These are phyloP conservation scores for Ectemnius continuus DNA, from an alignment of 2,888 invertebrate species.

Conservation along the genomic window DNA sequence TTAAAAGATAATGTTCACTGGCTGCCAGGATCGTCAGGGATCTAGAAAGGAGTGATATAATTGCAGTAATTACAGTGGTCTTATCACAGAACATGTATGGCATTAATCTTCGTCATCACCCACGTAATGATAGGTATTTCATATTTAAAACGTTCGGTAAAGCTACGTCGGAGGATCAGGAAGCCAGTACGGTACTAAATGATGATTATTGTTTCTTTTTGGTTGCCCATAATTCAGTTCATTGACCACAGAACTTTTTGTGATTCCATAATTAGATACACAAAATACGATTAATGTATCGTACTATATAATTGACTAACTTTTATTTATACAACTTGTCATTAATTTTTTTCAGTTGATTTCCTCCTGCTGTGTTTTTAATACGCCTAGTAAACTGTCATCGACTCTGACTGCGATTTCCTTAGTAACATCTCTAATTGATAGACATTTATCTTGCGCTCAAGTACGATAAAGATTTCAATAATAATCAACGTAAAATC, in stretches of 20 bases:
- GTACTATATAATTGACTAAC: slow-evolving; percentile 76
- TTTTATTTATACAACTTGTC: slow-evolving; percentile 71
- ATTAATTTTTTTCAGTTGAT: slow-evolving; percentile 22
- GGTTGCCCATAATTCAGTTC: slow-evolving; percentile 77
- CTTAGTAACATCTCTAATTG: slow-evolving; percentile 38
- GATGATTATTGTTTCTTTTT: slow-evolving; percentile 70
- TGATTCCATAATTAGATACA: slow-evolving; percentile 69
- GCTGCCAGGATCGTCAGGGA: slow-evolving; percentile 70
- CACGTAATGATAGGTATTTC: slow-evolving; percentile 71
- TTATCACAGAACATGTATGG: slow-evolving; percentile 79
- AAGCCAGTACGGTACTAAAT: slow-evolving; percentile 76
- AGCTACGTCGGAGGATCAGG: slow-evolving; percentile 77
- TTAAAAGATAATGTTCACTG: slow-evolving; percentile 70
- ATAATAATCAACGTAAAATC: slow-evolving; percentile 56
- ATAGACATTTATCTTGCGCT: slow-evolving; percentile 36
- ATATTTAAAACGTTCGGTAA: slow-evolving; percentile 72
- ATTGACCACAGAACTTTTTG: slow-evolving; percentile 47
- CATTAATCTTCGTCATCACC: slow-evolving; percentile 77
- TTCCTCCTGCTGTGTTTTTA: slow-evolving; percentile 30
- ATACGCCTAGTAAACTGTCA: slow-evolving; percentile 9
- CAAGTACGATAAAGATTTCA: slow-evolving; percentile 46
- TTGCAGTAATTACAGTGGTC: slow-evolving; percentile 78
- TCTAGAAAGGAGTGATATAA: slow-evolving; percentile 67
- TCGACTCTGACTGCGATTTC: slow-evolving; percentile 13
- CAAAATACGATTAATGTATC: slow-evolving; percentile 71